These are phyloP conservation scores for Bemisia tabaci DNA, from an alignment of 1,140 invertebrate species.

Conservation along the genomic window DNA sequence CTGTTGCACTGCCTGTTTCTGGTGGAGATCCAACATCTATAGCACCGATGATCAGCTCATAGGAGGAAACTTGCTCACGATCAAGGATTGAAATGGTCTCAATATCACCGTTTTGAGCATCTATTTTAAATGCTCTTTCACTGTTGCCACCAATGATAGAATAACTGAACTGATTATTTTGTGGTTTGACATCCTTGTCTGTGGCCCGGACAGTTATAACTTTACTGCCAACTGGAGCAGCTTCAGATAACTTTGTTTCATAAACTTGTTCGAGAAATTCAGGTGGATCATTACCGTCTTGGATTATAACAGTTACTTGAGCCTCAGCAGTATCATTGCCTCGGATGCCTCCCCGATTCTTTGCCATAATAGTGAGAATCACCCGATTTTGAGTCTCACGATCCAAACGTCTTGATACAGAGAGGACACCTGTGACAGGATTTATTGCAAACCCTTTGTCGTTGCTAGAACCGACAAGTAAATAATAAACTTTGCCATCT, in stretches of 20 bases:
- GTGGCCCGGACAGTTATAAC: slow-evolving; percentile 68
- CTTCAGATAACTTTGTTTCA: slow-evolving; percentile 62
- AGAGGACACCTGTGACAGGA: slow-evolving; percentile 66
- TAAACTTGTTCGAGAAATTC: slow-evolving; percentile 69
- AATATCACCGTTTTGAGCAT: slow-evolving; percentile 68
- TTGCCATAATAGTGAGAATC: slow-evolving; percentile 81
- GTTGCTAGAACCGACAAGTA: slow-evolving; percentile 85
- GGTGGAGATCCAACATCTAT: slow-evolving; percentile 77
- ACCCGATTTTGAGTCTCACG: slow-evolving; percentile 82
- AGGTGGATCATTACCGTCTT: slow-evolving; percentile 91
- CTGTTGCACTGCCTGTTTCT: slow-evolving; percentile 71
- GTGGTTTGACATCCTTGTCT: slow-evolving; percentile 79
- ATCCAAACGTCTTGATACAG: slow-evolving; percentile 67
- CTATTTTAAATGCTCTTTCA: slow-evolving; percentile 74
- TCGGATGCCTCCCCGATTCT: slow-evolving; percentile 80
- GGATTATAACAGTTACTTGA: slow-evolving; percentile 80
- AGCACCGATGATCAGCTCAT: slow-evolving; percentile 73
- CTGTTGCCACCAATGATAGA: slow-evolving; percentile 74
- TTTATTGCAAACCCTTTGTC: slow-evolving; percentile 82
- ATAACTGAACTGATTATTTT: slow-evolving; percentile 86
- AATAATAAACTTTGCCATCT: slow-evolving; percentile 82
- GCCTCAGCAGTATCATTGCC: slow-evolving; percentile 93
- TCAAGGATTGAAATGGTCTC: slow-evolving; percentile 63
- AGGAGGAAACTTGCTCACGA: slow-evolving; percentile 59
- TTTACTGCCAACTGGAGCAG: slow-evolving; percentile 49